Evolutionary conservation across 2,888 invertebrate genomes (phyloP).

Genomic region (Sesamia inferens): DNA sequence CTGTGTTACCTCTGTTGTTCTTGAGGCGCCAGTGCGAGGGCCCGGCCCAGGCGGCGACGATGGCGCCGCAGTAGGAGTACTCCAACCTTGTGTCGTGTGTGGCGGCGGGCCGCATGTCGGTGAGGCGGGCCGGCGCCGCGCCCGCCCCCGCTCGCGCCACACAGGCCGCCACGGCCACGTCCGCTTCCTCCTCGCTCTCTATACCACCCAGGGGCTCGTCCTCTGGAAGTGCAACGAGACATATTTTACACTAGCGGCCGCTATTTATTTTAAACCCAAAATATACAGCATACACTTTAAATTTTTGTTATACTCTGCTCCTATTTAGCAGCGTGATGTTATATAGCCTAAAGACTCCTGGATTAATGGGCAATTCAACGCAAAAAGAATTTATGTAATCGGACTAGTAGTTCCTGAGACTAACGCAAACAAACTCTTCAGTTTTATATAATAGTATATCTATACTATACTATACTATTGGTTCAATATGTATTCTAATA

Average conservation of each 20-base stretch:
- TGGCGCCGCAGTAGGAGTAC: constrained; percentile 92
- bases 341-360: too few species aligned
- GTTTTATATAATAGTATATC: too few species aligned
- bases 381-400: too few species aligned
- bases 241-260: background rate
- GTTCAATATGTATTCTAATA: too few species aligned
- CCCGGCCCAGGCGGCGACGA: constrained; percentile 93
- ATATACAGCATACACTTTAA: too few species aligned
- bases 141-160: constrained; percentile 77
- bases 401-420: too few species aligned
- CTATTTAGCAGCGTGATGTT: too few species aligned
- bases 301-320: too few species aligned
- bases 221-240: constrained; percentile 66
- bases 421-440: too few species aligned
- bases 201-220: constrained; percentile 86
- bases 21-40: constrained; percentile 95
- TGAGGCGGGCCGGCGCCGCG: constrained; percentile 72
- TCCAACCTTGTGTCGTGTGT: constrained; percentile 89
- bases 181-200: constrained; percentile 85
- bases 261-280: too few species aligned
- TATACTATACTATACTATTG: too few species aligned
- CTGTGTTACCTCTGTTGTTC: constrained; percentile 79
- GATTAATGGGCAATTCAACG: too few species aligned
- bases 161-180: constrained; percentile 81
- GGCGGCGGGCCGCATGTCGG: constrained; percentile 89